Evolutionary conservation across 2,113 vertebrate species (phyloP), one percentile per base, ranked within the genome.

Genomic region (Danionella cerebrum): DNA sequence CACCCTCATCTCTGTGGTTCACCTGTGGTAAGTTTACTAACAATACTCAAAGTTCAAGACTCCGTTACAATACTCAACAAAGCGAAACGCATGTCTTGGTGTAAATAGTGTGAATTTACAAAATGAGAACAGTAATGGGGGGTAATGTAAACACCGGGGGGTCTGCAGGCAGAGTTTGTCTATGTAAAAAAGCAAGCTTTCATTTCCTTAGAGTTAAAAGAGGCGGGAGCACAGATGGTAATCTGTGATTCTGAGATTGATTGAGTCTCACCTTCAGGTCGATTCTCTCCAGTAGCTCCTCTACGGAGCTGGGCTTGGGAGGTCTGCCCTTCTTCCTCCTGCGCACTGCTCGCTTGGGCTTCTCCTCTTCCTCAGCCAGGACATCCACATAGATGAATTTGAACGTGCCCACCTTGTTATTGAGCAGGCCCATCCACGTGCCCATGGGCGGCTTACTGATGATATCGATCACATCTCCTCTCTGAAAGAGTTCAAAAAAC

Each of bases 361-460:
- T 98, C 83, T 97, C 93, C 63, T 93, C 92, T 25, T 97, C 92
- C 52, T 98, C 94, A 1, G 77, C 91, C 57, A 99, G 85, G 57
- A 98, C 94, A 0, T 98, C 96, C 85, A 99, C 94, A 1, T 98
- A 99, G 82, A 99, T 98, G 82, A 99, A 99, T 78, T 99, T 99
- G 86, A 99, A 99, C 0, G 96, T 98, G 69, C 96, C 96, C 11
- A 99, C 96, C 76, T 98, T 99, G 84, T 98, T 98, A 85, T 96
- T 95, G 70, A 99, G 66, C 42, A 99, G 85, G 6, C 96, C 96
- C 96, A 99, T 99, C 96, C 96, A 99, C 1, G 96, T 99, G 6
- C 96, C 96, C 94, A 98, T 98, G n/a, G 96, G 96, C 0, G 96
- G 96, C 72, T 99, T 98, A 80, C 96, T 99, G 84, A 99, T 99